Base-by-base conservation (phyloP, 2,888 invertebrate species). In the Agrochola litura region DNA sequence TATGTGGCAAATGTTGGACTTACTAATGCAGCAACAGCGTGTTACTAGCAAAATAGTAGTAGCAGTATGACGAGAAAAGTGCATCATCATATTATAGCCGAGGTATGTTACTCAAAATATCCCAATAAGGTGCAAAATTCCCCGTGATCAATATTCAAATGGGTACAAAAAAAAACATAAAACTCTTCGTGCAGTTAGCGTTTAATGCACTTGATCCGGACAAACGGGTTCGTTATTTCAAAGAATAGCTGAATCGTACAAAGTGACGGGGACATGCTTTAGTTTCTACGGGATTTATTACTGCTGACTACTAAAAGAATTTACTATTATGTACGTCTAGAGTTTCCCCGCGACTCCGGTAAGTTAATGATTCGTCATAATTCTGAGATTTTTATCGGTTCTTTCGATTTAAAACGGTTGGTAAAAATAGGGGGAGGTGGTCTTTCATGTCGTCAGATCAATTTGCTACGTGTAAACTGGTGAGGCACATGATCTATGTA, bases 211-310 rank as follows among this genome's bases (percentile, higher is more conserved):
- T 88, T 88, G 85, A 87, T 89, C 81, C 79, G 75, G 74, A 87
- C 84, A 87, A 89, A 87, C 80, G 76, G 78, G 86, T 88, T 88
- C 88, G 89, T 88, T 88, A 86, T 88, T 87, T 83, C 81, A 79
- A 83, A 83, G 87, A 89, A 89, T 71, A 75, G 88, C 90, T 89
- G 90, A 89, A 80, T 90, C 76, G 86, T n/a, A 80, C 82, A 77
- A 78, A 83, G 82, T 88, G 85, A 87, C 89, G 76, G 76, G 8
- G 86, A 87, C 85, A 88, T 76, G 86, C 85, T 83, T 89, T 86
- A 88, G 77, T 84, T 89, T 84, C 86, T 77, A 68, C 77, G 54
- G 69, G 90, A 89, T 91, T 91, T 90, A 89, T 90, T 84, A 84
- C 79, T 70, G 89, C 88, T 86, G 89, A 88, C 75, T 78, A 77